These are phyloP conservation scores for Calvadosia cruxmelitensis DNA, from an alignment of 30 jellyfish, hydroid and myxozoan genomes.

Conservation along the genomic window DNA sequence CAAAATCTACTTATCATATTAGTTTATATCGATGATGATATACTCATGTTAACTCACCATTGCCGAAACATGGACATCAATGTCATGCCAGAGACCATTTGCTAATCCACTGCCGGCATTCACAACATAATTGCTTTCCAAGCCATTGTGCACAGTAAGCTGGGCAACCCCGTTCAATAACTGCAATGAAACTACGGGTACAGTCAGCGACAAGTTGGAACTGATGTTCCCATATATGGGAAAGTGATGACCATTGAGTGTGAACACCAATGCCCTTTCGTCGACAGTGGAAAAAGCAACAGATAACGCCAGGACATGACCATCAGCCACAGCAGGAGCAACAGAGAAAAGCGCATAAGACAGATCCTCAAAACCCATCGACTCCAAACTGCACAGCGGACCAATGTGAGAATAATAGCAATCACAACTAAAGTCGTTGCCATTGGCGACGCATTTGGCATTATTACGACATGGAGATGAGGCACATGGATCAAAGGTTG, in stretches of 20 bases:
- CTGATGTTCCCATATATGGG: too few species aligned
- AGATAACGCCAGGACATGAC: background rate
- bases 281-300: background rate
- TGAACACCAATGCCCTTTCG: background rate
- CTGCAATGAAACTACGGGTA: background rate
- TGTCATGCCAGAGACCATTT: slow-evolving; percentile 43
- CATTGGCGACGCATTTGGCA: background rate
- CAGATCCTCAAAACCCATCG: background rate
- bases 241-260: too few species aligned
- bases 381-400: slow-evolving; percentile 2
- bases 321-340: background rate
- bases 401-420: slow-evolving; percentile 21
- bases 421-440: background rate
- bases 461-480: slow-evolving; percentile 6
- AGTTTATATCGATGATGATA: background rate
- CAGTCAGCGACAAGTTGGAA: background rate
- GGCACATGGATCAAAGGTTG: slow-evolving; percentile 5
- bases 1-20: background rate
- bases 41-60: slow-evolving; percentile 9
- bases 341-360: background rate
- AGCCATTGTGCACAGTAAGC: background rate
- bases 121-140: background rate
- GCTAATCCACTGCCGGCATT: background rate
- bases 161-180: background rate
- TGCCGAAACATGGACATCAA: slow-evolving; percentile 14